Evolutionary conservation across 2,113 vertebrate species (phyloP), one percentile per base, ranked within the genome.

Genomic region (Aptenodytes patagonicus): DNA sequence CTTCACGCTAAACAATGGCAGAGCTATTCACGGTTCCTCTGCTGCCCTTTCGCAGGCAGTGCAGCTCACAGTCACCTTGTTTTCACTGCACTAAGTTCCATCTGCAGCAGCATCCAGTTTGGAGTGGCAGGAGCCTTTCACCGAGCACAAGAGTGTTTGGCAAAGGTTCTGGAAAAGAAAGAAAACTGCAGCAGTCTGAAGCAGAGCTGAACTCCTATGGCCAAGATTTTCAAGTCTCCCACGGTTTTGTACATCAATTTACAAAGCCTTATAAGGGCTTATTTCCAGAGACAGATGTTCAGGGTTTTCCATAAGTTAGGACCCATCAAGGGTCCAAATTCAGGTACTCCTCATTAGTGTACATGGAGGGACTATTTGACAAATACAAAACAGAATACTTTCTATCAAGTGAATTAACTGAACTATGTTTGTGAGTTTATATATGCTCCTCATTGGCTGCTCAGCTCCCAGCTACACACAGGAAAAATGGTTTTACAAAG

Each of bases 31-130:
- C 24, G 29, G 40, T 24, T 94, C 32, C n/a, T 51, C 34, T 5
- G 20, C 20, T 36, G 38, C 8, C 9, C 71, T 65, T 81, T 28
- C 8, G 10, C 18, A 80, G 54, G n/a, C 14, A 18, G 49, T 11
- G 40, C 3, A 11, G 47, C 31, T 52, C 38, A 57, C 32, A 29
- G 12, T 97, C 95, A 99, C 99, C 99, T 99, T 99, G 81, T 99
- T 99, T 66, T 99, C 99, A 20, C 99, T 99, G 93, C 99, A 99
- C 16, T 95, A 98, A 34, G 99, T 99, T 64, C 99, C 99, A 28
- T 99, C 99, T 0, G 99, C 99, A 16, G 99, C 99, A 13, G 99
- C 98, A 70, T 99, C 99, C 95, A 99, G 98, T 96, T 99, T 99
- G 64, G 99, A 99, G 83, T 99, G 99, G 94, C 99, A 99, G 28